Evolutionary conservation across 1,140 invertebrate genomes (phyloP), one percentile per base, ranked within the genome.

Genomic region (Dendrolimus kikuchii): DNA sequence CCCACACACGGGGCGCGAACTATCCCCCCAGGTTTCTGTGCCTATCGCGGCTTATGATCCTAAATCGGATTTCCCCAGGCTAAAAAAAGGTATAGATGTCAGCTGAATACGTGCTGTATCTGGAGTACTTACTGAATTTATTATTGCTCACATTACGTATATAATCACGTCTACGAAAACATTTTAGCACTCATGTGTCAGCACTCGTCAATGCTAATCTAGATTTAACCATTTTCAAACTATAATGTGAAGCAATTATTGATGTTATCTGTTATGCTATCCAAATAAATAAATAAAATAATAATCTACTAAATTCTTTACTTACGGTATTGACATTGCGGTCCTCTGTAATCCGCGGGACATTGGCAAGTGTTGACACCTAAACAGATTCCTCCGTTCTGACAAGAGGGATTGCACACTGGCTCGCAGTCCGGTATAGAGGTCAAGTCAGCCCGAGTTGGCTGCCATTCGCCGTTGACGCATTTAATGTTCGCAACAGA

Each of bases 291-390:
- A 42, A 23, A 23, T 23, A 3, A 23, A 23, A 23, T 23, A 23
- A 1, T 23, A 23, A 23, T 23, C 23, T 23, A 23, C 23, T 23
- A 23, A 23, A 23, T 23, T 38, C 9, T 44, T 43, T 58, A 86
- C 91, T 91, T 83, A 95, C 94, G 83, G 64, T 93, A 94, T 86
- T 95, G 93, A 65, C 94, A 95, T 57, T 92, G 90, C 1, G 90
- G 87, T 5, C 94, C 94, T 49, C 91, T 88, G 66, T 89, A 95
- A 7, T 92, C 90, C 49, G 90, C 83, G 0, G 93, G 89, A 68
- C 95, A 96, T 59, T 94, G 90, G 53, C 95, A 96, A 2, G 90
- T 83, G 74, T 95, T 93, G 7, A 90, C 88, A 1, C 92, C 89
- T 0, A 95, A 79, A 78, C 95, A 96, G 45, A 89, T 89, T 0